phyloP scores from a whole-genome alignment of 1,140 invertebrate genomes.

The Ectropis grisescens region DNA sequence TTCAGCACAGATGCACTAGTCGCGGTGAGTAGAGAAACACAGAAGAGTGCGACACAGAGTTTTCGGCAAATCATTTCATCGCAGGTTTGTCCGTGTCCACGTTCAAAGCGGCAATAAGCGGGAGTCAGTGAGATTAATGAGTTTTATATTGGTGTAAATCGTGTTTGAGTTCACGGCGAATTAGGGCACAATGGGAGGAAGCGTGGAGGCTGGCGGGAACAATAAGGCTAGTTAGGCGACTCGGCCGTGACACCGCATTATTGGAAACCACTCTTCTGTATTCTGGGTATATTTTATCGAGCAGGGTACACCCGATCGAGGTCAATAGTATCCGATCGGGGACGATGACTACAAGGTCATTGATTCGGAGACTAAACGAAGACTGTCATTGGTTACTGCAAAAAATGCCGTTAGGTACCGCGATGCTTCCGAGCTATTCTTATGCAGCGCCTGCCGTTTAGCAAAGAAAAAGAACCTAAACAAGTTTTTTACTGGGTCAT shows the following conservation, averaged over 20 bases:
- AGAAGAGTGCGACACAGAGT: constrained; percentile 25
- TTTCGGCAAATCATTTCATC: constrained; percentile 46
- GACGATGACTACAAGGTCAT: constrained; percentile 25
- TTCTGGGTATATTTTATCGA: constrained; percentile 22
- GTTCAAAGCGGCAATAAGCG: constrained; percentile 22
- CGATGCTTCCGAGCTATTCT: too few relatives aligned
- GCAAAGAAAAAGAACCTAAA: too few relatives aligned
- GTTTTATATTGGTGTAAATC: constrained; percentile 55
- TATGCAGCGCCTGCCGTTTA: too few relatives aligned
- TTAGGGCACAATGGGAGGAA: constrained; percentile 68
- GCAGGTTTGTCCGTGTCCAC: constrained; percentile 10
- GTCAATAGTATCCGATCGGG: constrained; percentile 29
- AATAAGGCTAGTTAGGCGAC: constrained; percentile 30
- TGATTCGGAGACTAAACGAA: constrained; percentile 5
- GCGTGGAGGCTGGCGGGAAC: constrained; percentile 38
- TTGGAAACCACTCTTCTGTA: too few relatives aligned
- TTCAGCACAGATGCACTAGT: constrained; percentile 44
- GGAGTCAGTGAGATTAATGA: constrained; percentile 24
- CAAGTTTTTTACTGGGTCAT: too few relatives aligned
- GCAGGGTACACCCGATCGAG: constrained; percentile 24
- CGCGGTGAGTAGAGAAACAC: constrained; percentile 25
- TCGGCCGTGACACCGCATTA: constrained; percentile 51
- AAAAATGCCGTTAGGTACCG: too few relatives aligned
- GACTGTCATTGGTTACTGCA: too few relatives aligned
- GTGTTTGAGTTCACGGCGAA: constrained; percentile 56